Evolutionary conservation across 2,797 vertebrate genomes (phyloP).

Genomic region (Typhlichthys subterraneus): DNA sequence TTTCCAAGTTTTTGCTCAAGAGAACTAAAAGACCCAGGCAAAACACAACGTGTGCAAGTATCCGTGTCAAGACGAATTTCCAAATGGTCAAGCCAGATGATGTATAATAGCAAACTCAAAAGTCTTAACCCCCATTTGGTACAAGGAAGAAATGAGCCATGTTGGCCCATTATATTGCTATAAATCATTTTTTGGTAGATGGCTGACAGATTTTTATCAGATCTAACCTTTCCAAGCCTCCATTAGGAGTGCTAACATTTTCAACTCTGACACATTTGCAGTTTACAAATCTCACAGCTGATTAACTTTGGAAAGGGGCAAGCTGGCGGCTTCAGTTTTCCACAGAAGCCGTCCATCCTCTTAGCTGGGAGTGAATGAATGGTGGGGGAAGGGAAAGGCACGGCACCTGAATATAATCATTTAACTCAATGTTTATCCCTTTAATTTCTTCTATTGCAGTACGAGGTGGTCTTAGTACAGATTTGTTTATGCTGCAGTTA

Average conservation of each 20-base stretch:
- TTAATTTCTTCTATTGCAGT: constrained; percentile 27
- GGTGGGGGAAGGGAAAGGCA: constrained; percentile 27
- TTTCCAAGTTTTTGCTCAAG: constrained; percentile 32
- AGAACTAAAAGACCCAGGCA: constrained; percentile 48
- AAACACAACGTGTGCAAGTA: constrained; percentile 66
- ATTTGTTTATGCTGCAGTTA: constrained; percentile 29
- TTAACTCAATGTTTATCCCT: constrained; percentile 32
- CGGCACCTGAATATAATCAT: constrained; percentile 35
- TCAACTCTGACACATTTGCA: constrained; percentile 95
- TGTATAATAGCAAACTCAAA: constrained; percentile 86
- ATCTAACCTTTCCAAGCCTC: constrained; percentile 99
- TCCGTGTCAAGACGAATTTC: constrained; percentile 82
- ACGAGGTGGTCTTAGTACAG: constrained; percentile 5
- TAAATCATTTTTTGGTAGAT: constrained; percentile 96
- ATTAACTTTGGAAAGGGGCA: constrained; percentile 89
- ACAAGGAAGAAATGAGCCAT: constrained; percentile 98
- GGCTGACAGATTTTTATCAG: constrained; percentile 98
- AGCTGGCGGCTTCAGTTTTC: constrained; percentile 66
- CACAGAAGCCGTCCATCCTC: constrained; percentile 58
- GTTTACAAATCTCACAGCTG: constrained; percentile 96
- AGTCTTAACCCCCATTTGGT: constrained; percentile 92
- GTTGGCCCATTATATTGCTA: constrained; percentile 95
- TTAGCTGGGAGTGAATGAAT: constrained; percentile 24
- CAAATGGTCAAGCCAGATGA: constrained; percentile 91
- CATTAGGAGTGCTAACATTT: constrained; percentile 96